Evolutionary conservation across 2,113 vertebrate species (phyloP).

Genomic region (Tragelaphus strepsiceros): DNA sequence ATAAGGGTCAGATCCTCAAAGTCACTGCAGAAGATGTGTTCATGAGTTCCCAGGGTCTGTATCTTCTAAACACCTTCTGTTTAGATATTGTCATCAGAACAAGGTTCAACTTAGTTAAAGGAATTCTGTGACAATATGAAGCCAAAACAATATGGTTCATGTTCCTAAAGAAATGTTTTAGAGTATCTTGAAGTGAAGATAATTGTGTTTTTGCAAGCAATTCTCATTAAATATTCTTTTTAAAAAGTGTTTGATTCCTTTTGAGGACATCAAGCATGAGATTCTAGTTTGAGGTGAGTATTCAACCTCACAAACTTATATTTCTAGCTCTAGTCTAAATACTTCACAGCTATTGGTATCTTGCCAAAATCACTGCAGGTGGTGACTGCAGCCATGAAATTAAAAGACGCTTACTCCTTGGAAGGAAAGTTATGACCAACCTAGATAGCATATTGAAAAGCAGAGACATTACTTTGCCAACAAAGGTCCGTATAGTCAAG

Average conservation of each 20-base stretch:
- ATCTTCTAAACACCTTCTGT: neutral
- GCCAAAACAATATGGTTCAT: neutral
- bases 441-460: too few relatives aligned
- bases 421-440: too few relatives aligned
- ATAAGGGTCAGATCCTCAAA: neutral
- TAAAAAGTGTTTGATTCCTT: neutral
- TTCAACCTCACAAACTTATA: neutral
- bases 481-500: too few relatives aligned
- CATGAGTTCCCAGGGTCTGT: neutral
- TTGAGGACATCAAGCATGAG: neutral
- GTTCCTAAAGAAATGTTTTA: neutral
- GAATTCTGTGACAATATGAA: neutral
- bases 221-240: neutral
- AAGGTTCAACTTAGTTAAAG: neutral
- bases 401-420: too few relatives aligned
- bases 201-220: neutral
- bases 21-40: neutral
- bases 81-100: neutral
- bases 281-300: neutral
- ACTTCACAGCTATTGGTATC: neutral
- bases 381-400: too few relatives aligned
- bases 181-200: neutral
- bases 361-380: neutral
- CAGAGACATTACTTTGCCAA: too few relatives aligned
- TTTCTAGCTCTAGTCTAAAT: neutral